Evolutionary conservation across 1,140 invertebrate genomes (phyloP).

Genomic region (Thaumatotibia leucotreta): DNA sequence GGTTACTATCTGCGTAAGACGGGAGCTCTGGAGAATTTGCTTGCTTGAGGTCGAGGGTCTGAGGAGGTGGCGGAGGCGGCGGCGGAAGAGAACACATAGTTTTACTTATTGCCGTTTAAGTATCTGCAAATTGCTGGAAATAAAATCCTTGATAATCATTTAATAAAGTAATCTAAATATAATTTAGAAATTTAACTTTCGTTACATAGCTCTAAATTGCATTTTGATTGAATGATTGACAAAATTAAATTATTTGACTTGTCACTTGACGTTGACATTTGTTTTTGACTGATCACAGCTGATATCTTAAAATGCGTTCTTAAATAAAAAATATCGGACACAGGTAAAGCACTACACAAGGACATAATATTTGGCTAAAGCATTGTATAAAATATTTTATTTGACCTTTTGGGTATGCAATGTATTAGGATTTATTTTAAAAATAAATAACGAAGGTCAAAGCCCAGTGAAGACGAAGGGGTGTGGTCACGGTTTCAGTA

Average conservation of each 20-base stretch:
- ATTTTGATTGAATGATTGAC: no score
- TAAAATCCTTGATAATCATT: neutral
- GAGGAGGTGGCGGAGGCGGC: neutral
- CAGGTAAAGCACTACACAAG: neutral
- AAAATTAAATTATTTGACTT: no score
- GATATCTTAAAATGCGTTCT: neutral
- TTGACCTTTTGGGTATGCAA: neutral
- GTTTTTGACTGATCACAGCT: neutral
- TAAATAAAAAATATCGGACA: neutral
- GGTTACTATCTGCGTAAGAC: neutral
- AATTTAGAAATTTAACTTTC: neutral
- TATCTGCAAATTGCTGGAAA: neutral
- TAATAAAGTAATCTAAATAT: no score
- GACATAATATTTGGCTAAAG: no score
- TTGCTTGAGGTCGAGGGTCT: neutral
- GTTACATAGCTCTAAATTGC: no score
- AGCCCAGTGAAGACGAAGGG: no score
- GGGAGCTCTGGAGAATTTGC: neutral
- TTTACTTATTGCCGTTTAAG: neutral
- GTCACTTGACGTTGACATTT: neutral
- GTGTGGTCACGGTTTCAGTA: no score
- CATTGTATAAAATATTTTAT: no score
- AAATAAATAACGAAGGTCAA: no score
- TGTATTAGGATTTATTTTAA: no score
- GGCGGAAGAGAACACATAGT: slow-evolving; percentile 3